Conservation (phyloP, 1,140 invertebrate species). For the Laupala kohalensis region DNA sequence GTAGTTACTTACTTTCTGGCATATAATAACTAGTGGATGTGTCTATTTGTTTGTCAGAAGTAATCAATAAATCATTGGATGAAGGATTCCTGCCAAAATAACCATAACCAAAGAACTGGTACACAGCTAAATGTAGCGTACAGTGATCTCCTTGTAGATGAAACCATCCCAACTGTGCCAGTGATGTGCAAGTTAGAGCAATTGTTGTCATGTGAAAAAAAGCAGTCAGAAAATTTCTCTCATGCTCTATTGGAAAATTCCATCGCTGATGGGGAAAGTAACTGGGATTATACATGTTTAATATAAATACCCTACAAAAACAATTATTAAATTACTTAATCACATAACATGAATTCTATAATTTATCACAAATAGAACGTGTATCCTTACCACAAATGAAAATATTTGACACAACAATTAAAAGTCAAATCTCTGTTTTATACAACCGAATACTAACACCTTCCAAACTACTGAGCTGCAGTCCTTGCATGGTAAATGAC, state of each 20-base stretch:
- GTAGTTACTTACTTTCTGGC: not conserved
- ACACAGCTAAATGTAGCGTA: conserved; percentile 32
- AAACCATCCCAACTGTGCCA: conserved; percentile 39
- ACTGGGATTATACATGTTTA: conserved; percentile 9
- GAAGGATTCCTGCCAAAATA: conserved; percentile 1
- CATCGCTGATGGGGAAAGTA: conserved; percentile 14
- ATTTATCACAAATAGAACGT: too few relatives aligned
- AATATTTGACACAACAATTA: too few relatives aligned
- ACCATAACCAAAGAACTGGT: conserved; percentile 28
- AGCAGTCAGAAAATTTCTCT: conserved; percentile 36
- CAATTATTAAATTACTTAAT: too few relatives aligned
- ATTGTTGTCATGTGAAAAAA: conserved; percentile 37
- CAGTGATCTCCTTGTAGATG: conserved; percentile 33
- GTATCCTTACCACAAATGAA: too few relatives aligned
- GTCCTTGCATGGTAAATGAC: too few relatives aligned
- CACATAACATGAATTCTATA: too few relatives aligned
- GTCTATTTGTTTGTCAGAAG: not conserved
- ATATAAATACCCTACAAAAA: too few relatives aligned
- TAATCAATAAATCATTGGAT: not conserved
- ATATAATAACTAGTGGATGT: not conserved
- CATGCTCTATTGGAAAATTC: conserved; percentile 20
- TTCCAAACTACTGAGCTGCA: too few relatives aligned
- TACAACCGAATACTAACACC: too few relatives aligned
- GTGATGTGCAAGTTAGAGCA: conserved; percentile 33
- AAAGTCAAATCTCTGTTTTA: too few relatives aligned